Base-by-base conservation (phyloP, 2,888 invertebrate genomes). In the Therioaphis trifolii region DNA sequence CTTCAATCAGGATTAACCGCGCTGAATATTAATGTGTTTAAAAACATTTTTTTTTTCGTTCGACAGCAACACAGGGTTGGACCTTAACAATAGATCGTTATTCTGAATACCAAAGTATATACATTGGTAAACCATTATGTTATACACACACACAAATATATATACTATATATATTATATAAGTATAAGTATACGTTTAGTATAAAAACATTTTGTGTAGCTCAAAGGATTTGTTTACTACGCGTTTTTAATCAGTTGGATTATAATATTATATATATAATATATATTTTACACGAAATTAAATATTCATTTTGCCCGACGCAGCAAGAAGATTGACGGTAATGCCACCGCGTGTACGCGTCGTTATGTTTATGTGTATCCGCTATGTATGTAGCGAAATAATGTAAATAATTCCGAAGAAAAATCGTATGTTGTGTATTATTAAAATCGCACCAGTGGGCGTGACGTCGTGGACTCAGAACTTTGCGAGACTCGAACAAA, bases 21-120 rank as follows among this genome's bases (percentile, higher is more conserved):
- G 24, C 58, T 58, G 58, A 75, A 75, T 43, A 61, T 75, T 75
- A 75, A 75, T 61, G 43, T 61, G 27, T 75, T 75, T 55, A 9
- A 9, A 43, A 9, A 9, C 11, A 43, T 43, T 43, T 55, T 55
- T 35, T 69, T 68, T 75, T 18, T 12, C 24, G 40, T 58, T 58
- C 40, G 58, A 40, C 40, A 40, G 75, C 74, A 21, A 74, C 55
- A 58, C 58, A 29, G 75, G 58, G 75, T 75, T 58, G 58, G 58
- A 40, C 55, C 58, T 58, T 75, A 75, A 75, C 75, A 75, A 75
- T 75, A 40, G 58, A 58, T 75, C 75, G 75, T 75, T 75, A 58
- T 75, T 43, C 11, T 75, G 75, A 75, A 75, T 58, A 75, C 75
- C 55, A 49, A 49, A 71, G 46, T 27, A 71, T 71, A 49, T 55